A percentile compares a stretch with the other conserved stretches of the same genome.
phyloP scores from a whole-genome alignment of 2,888 invertebrate genomes.

The Empis livida region DNA sequence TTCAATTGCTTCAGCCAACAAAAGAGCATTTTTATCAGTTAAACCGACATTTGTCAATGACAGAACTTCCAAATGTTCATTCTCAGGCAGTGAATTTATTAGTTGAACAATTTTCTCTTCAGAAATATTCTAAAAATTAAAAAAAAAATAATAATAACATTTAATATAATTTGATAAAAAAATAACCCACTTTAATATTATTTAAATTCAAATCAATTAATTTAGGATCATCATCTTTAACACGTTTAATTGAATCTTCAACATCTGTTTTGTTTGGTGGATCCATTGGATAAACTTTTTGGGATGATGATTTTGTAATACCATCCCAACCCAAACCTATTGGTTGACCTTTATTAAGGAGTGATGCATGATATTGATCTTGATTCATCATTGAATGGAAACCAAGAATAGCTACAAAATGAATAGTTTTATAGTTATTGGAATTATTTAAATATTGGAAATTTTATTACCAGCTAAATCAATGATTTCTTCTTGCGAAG shows the following conservation, averaged over 20 bases:
- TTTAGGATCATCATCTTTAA: constrained; percentile 77
- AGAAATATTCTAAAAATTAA: constrained; percentile 68
- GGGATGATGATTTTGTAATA: constrained; percentile 85
- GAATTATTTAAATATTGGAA: not conserved
- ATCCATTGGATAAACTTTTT: constrained; percentile 82
- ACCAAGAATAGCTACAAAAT: constrained; percentile 75
- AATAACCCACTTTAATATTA: constrained; percentile 99
- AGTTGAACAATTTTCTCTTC: constrained; percentile 87
- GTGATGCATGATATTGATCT: constrained; percentile 96
- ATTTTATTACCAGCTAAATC: constrained; percentile 71
- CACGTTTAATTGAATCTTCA: constrained; percentile 79
- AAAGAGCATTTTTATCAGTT: constrained; percentile 73
- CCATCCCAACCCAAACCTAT: constrained; percentile 88
- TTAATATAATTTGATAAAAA: constrained; percentile 7
- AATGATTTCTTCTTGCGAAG: constrained; percentile 93
- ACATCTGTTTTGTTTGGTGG: constrained; percentile 95
- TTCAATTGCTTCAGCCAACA: constrained; percentile 70
- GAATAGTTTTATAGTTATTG: constrained; percentile 4
- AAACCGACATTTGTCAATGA: constrained; percentile 90
- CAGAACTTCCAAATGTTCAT: constrained; percentile 83
- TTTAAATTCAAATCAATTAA: constrained; percentile 94
- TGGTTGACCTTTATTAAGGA: constrained; percentile 82
- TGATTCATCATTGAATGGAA: constrained; percentile 99
- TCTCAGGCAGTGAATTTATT: constrained; percentile 75
- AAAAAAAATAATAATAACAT: not conserved